A percentile compares a stretch with the other conserved stretches of the same genome.
These are phyloP conservation scores for Ophion ellenae DNA, from an alignment of 2,888 invertebrate genomes.

Conservation along the genomic window DNA sequence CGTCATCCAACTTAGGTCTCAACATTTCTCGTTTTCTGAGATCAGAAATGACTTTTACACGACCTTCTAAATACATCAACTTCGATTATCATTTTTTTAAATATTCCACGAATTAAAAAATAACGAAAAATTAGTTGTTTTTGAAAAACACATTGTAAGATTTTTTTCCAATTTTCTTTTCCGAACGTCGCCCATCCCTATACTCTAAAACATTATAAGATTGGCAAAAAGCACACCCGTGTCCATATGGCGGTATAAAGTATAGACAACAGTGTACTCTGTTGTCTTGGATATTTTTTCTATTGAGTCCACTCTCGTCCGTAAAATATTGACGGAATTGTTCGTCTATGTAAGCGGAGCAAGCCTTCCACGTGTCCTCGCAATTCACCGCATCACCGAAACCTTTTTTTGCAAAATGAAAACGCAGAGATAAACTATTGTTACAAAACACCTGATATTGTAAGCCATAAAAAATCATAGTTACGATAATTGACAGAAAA, in stretches of 20 bases:
- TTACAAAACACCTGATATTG: neutral
- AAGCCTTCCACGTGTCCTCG: conserved; percentile 96
- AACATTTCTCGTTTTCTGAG: too few species aligned
- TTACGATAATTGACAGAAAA: neutral
- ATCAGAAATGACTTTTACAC: too few species aligned
- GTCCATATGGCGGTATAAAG: conserved; percentile 97
- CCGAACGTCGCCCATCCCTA: too few species aligned
- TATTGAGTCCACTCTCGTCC: conserved; percentile 97
- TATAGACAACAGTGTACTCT: conserved; percentile 98
- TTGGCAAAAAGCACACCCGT: conserved; percentile 88
- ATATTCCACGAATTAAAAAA: too few species aligned
- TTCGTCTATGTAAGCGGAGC: conserved; percentile 96
- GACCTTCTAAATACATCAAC: too few species aligned
- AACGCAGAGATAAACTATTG: neutral
- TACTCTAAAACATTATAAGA: neutral
- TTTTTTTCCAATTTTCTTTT: too few species aligned
- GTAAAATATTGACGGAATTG: conserved; percentile 91
- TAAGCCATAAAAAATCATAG: neutral
- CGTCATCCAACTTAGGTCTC: too few species aligned
- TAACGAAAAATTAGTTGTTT: too few species aligned
- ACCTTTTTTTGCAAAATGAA: conserved; percentile 82
- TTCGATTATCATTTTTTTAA: too few species aligned
- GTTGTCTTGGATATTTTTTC: conserved; percentile 97
- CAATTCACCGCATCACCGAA: conserved; percentile 97
- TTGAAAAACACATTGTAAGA: too few species aligned